A percentile compares a stretch with the other conserved stretches of the same genome.
These are phyloP conservation scores for Tonatia bakeri DNA, from an alignment of 2,113 vertebrate genomes.

Conservation along the genomic window DNA sequence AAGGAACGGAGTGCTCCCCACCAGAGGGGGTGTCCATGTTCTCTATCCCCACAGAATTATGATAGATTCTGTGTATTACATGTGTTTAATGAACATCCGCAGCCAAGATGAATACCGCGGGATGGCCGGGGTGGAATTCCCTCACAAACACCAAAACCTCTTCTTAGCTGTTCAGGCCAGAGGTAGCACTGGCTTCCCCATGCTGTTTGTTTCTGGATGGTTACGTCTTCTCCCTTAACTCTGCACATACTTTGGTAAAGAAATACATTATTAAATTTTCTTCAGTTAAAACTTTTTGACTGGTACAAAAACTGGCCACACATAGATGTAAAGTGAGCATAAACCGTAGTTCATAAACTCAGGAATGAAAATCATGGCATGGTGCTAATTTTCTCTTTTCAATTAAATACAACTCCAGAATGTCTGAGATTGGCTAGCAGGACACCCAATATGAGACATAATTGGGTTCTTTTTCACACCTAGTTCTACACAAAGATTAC, in stretches of 20 bases:
- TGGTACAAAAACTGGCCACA: neutral
- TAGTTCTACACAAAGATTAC: neutral
- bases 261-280: neutral
- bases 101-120: too few species aligned
- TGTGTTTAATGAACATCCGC: too few species aligned
- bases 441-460: neutral
- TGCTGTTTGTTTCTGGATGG: neutral
- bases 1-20: too few species aligned
- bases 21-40: too few species aligned
- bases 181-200: neutral
- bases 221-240: neutral
- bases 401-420: neutral
- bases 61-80: too few species aligned
- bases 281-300: neutral
- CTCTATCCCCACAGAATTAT: too few species aligned
- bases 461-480: neutral
- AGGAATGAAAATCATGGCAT: neutral
- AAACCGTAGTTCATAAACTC: neutral
- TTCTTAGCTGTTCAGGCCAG: neutral
- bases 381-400: neutral
- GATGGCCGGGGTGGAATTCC: too few species aligned
- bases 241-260: neutral
- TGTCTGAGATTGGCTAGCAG: neutral
- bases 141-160: neutral
- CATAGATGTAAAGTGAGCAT: rapidly evolving